These are phyloP conservation scores for Luffia ferchaultella DNA, from an alignment of 2,888 invertebrate species.

Conservation along the genomic window DNA sequence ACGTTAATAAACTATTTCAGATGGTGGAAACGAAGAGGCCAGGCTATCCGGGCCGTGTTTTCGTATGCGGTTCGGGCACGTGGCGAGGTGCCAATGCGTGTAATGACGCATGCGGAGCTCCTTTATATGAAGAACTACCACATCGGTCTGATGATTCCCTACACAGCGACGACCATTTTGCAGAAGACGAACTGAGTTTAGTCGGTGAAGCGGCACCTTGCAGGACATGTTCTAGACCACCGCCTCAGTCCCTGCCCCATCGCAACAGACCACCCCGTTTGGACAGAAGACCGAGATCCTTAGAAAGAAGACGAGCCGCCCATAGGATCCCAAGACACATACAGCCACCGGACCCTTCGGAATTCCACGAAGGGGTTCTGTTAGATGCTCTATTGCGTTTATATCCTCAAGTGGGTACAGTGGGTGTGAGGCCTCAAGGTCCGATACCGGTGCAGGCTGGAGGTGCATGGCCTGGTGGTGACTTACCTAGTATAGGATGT, in stretches of 20 bases:
- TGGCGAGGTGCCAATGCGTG: constrained; percentile 66
- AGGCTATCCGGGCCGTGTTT: constrained; percentile 65
- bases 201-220: constrained; percentile 57
- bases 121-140: constrained; percentile 83
- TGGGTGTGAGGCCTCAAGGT: constrained; percentile 59
- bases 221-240: constrained; percentile 58
- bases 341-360: constrained; percentile 76
- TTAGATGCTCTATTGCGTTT: constrained; percentile 76
- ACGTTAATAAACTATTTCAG: too few relatives aligned
- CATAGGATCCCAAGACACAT: constrained; percentile 56
- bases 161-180: constrained; percentile 85
- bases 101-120: constrained; percentile 66
- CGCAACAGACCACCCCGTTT: constrained; percentile 67
- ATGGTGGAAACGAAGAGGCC: constrained; percentile 78
- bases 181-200: constrained; percentile 79
- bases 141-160: constrained; percentile 66
- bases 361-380: constrained; percentile 83
- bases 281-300: constrained; percentile 63
- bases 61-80: constrained; percentile 69
- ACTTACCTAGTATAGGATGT: constrained; percentile 65
- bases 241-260: constrained; percentile 60
- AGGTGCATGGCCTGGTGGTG: constrained; percentile 75
- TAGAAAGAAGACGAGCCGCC: constrained; percentile 56
- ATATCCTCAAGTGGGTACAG: constrained; percentile 76
- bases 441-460: constrained; percentile 63